Percentiles rank a stretch among this genome's conserved stretches.
Conservation (phyloP, 2,888 invertebrate genomes). For the Spodoptera picta region DNA sequence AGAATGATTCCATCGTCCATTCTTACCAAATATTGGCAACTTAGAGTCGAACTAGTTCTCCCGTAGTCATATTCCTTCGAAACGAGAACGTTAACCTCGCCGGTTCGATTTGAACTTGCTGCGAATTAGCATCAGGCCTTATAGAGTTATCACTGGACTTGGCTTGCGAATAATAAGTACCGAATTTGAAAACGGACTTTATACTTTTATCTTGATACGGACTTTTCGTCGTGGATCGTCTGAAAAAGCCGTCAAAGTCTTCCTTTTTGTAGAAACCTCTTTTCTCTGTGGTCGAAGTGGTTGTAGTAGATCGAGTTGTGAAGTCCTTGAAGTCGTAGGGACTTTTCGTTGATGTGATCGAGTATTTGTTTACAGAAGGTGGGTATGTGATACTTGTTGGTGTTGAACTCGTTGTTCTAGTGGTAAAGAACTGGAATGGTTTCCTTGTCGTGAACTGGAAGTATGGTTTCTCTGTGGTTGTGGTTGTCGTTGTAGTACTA, state of each 20-base stretch:
- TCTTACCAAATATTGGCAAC: conserved; percentile 84
- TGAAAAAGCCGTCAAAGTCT: conserved; percentile 76
- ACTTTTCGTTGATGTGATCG: conserved; percentile 86
- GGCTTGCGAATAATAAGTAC: conserved; percentile 82
- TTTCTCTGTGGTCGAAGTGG: conserved; percentile 65
- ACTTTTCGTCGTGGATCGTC: conserved; percentile 87
- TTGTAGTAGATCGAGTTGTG: conserved; percentile 73
- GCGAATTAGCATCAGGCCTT: conserved; percentile 84
- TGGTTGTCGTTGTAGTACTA: conserved; percentile 32
- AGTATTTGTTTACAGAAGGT: conserved; percentile 78
- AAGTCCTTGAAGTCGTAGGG: conserved; percentile 88
- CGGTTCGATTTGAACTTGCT: conserved; percentile 85
- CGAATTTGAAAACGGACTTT: conserved; percentile 82
- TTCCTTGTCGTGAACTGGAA: conserved; percentile 71
- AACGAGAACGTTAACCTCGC: conserved; percentile 79
- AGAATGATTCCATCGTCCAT: conserved; percentile 55
- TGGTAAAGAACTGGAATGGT: conserved; percentile 66
- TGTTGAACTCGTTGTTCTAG: conserved; percentile 60
- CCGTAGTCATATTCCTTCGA: conserved; percentile 81
- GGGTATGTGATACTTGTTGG: conserved; percentile 66
- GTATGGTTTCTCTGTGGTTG: conserved; percentile 65
- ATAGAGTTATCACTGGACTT: conserved; percentile 84
- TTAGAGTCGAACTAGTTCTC: conserved; percentile 73
- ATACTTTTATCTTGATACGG: conserved; percentile 79
- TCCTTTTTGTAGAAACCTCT: conserved; percentile 79